These are phyloP conservation scores for Euleptes europaea DNA, from an alignment of 2,113 vertebrate species.

Conservation along the genomic window DNA sequence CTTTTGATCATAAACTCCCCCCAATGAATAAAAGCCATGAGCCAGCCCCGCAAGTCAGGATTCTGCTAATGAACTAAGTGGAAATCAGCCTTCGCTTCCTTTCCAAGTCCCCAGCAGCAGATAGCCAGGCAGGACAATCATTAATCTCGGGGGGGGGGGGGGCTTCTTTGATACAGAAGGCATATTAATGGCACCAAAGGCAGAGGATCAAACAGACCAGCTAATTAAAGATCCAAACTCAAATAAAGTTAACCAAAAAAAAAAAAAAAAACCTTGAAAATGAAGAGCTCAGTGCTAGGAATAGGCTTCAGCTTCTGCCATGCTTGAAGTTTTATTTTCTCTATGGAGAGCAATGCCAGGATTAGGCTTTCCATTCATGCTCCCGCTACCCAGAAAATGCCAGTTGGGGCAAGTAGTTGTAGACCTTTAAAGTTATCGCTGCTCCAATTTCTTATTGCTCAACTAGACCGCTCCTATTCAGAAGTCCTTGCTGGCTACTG, in stretches of 20 bases:
- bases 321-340: too few relatives aligned
- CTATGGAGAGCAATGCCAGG: too few relatives aligned
- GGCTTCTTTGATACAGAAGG: slow-evolving; percentile 20
- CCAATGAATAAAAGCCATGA: slow-evolving; percentile 37
- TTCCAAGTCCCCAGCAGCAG: slow-evolving; percentile 47
- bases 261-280: not conserved
- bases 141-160: slow-evolving; percentile 32
- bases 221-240: slow-evolving; percentile 58
- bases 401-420: too few relatives aligned
- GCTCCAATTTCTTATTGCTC: too few relatives aligned
- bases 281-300: not conserved
- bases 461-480: too few relatives aligned
- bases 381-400: too few relatives aligned
- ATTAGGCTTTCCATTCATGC: too few relatives aligned
- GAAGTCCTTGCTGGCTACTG: too few relatives aligned
- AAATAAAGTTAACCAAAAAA: slow-evolving; percentile 48
- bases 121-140: slow-evolving; percentile 9
- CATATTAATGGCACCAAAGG: slow-evolving; percentile 12
- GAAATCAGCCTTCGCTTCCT: slow-evolving; percentile 45
- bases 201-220: slow-evolving; percentile 43
- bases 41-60: slow-evolving; percentile 49
- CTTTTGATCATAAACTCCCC: slow-evolving; percentile 29
- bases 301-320: not conserved
- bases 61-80: slow-evolving; percentile 48
- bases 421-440: too few relatives aligned